Conservation (phyloP, 2,888 invertebrate genomes). For the Apamea crenata region DNA sequence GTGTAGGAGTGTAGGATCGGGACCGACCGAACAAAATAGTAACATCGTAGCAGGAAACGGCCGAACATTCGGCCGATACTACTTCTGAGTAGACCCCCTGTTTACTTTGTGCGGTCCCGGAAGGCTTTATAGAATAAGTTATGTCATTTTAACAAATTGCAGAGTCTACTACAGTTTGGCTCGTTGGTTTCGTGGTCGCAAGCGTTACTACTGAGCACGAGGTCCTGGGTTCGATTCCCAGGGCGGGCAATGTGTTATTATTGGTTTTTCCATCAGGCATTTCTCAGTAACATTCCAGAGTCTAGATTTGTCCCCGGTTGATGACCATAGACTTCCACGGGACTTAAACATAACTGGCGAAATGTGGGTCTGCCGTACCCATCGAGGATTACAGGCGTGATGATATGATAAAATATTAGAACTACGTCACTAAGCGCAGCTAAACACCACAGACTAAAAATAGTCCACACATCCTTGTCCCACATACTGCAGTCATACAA, state of each 20-base stretch:
- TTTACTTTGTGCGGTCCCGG: not conserved
- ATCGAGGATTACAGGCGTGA: not conserved
- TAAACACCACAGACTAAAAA: constrained; percentile 23
- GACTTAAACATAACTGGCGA: not conserved
- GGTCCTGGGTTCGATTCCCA: no score
- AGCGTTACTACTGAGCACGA: no score
- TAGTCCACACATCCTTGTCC: constrained; percentile 5
- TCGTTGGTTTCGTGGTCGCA: no score
- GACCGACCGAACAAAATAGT: no score
- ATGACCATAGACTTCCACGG: not conserved
- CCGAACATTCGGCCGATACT: no score
- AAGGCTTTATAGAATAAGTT: no score
- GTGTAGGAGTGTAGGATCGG: no score
- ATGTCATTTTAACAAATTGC: no score
- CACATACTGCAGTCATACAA: constrained; percentile 24
- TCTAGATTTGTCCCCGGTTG: not conserved
- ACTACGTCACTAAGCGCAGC: not conserved
- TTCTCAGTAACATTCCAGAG: not conserved
- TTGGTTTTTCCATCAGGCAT: not conserved
- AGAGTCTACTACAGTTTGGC: no score
- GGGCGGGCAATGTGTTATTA: not conserved
- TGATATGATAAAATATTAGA: not conserved
- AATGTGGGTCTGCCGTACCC: not conserved
- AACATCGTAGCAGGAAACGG: no score
- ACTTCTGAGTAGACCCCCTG: no score